Percentiles rank a stretch among this genome's conserved stretches.
phyloP scores from a whole-genome alignment of 2,113 vertebrate genomes.

The Triplophysa rosa region DNA sequence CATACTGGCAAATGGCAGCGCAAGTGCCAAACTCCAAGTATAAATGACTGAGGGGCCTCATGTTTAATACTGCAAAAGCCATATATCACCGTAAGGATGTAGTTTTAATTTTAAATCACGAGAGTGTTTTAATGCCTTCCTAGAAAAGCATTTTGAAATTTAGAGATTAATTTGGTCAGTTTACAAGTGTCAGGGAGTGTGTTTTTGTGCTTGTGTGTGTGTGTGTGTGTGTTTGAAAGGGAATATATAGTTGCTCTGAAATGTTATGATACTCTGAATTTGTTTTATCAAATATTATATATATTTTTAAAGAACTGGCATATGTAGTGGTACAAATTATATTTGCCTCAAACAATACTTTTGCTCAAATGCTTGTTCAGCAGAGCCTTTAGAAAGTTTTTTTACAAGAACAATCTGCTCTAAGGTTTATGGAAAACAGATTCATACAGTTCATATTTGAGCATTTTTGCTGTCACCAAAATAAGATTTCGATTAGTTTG shows the following conservation, averaged over 20 bases:
- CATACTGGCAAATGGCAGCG: neutral
- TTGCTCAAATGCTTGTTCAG: neutral
- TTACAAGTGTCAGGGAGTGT: neutral
- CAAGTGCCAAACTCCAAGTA: constrained; percentile 18
- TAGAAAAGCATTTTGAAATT: constrained; percentile 11
- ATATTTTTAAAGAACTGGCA: constrained; percentile 33
- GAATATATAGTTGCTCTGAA: constrained; percentile 1
- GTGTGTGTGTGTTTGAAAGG: constrained; percentile 3
- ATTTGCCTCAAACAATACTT: constrained; percentile 2
- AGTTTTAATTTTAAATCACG: neutral
- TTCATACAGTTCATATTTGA: constrained; percentile 18
- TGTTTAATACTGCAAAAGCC: neutral
- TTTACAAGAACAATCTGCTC: constrained; percentile 19
- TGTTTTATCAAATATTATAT: constrained; percentile 35
- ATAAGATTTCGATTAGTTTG: neutral
- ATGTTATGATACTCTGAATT: constrained; percentile 5
- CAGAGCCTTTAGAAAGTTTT: neutral
- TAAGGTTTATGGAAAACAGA: neutral
- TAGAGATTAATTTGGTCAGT: constrained; percentile 9
- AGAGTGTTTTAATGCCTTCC: neutral
- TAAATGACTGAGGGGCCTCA: neutral
- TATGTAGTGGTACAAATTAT: constrained; percentile 11
- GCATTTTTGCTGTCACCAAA: neutral
- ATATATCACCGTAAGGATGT: constrained; percentile 9
- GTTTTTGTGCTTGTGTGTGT: constrained; percentile 16